Evolutionary conservation across 2,797 vertebrate species (phyloP).

Genomic region (Hydrolagus colliei): DNA sequence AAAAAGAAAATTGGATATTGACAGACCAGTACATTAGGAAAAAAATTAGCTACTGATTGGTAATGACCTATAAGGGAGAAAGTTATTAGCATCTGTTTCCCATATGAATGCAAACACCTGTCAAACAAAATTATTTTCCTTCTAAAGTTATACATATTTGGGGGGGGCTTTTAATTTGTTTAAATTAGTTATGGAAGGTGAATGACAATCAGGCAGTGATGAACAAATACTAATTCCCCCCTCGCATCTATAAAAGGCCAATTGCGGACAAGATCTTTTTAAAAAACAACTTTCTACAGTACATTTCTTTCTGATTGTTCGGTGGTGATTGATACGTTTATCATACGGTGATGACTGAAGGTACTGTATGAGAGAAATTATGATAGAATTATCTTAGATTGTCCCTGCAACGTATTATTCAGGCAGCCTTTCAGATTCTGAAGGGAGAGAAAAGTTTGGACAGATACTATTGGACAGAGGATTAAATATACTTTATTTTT

Average conservation of each 20-base stretch:
- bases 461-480: background rate
- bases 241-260: background rate
- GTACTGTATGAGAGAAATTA: background rate
- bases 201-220: conserved; percentile 25
- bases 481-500: background rate
- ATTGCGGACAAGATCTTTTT: background rate
- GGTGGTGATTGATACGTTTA: background rate
- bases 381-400: background rate
- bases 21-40: conserved; percentile 60
- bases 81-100: conserved; percentile 62
- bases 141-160: background rate
- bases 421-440: background rate
- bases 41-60: conserved; percentile 60
- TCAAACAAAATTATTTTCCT: conserved; percentile 47
- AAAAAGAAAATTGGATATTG: conserved; percentile 63
- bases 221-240: background rate
- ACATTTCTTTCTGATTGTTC: background rate
- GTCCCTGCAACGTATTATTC: too few relatives aligned
- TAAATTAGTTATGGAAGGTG: conserved; percentile 13
- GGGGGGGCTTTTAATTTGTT: conserved; percentile 19
- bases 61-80: conserved; percentile 61
- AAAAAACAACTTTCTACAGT: background rate
- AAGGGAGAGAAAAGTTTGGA: background rate
- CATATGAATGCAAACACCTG: conserved; percentile 65
- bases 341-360: too few relatives aligned